Percentiles rank a stretch among this genome's conserved stretches.
These are phyloP conservation scores for Procapra przewalskii DNA, from an alignment of 2,113 vertebrate genomes.

Conservation along the genomic window DNA sequence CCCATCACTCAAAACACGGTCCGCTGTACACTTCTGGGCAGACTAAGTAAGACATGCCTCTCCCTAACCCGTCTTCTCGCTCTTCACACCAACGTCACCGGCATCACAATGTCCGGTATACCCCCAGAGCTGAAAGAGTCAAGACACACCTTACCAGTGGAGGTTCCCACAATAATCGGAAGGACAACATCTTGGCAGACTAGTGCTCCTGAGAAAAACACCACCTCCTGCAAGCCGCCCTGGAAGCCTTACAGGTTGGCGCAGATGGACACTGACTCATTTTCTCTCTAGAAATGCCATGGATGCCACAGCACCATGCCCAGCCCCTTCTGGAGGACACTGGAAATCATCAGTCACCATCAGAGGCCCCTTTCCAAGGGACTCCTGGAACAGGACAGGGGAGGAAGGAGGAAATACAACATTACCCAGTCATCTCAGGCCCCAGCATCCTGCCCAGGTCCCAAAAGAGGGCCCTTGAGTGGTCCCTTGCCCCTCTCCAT, in stretches of 20 bases:
- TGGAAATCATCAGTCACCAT: neutral
- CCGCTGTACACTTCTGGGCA: neutral
- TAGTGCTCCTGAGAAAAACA: neutral
- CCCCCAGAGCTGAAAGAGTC: neutral
- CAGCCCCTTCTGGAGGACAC: neutral
- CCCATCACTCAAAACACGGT: neutral
- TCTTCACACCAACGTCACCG: fast-evolving
- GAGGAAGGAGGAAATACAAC: neutral
- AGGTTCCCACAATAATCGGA: fast-evolving
- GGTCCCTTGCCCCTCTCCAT: neutral
- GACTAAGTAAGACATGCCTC: too few relatives aligned
- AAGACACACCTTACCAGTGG: neutral
- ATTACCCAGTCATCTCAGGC: neutral
- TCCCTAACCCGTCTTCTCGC: neutral
- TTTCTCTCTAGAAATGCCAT: neutral
- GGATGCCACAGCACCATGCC: fast-evolving
- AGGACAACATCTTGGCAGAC: neutral
- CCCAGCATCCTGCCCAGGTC: too few relatives aligned
- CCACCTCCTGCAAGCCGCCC: neutral
- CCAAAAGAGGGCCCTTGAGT: neutral
- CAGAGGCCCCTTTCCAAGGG: neutral
- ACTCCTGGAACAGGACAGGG: neutral
- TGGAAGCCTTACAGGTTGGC: neutral
- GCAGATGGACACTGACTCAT: neutral
- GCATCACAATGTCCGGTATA: neutral